These are phyloP conservation scores for Suncus etruscus DNA, from an alignment of 2,113 vertebrate genomes.

Conservation along the genomic window DNA sequence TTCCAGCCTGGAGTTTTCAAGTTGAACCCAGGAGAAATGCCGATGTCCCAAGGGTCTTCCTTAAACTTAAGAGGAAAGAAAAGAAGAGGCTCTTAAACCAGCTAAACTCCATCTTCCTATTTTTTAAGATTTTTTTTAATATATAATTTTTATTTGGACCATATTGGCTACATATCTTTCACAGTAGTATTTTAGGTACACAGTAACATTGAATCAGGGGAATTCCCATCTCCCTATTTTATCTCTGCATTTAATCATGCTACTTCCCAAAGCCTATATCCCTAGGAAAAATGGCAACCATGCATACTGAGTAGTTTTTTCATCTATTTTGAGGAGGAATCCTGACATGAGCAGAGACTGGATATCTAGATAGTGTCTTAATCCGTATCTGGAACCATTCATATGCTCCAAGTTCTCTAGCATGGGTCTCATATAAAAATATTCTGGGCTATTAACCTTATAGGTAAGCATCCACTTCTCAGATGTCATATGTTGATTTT, in stretches of 20 bases:
- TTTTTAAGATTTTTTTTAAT: not conserved
- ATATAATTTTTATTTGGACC: too few relatives aligned
- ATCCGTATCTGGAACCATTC: not conserved
- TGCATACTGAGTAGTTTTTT: not conserved
- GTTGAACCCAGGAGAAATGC: not conserved
- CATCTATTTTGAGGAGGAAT: not conserved
- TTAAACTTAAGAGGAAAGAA: not conserved
- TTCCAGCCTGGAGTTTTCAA: constrained; percentile 24
- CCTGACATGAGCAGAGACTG: not conserved
- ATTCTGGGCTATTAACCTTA: not conserved
- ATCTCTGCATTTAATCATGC: not conserved
- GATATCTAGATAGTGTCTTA: not conserved
- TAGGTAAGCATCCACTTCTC: not conserved
- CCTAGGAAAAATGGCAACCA: not conserved
- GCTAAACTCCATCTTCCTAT: not conserved
- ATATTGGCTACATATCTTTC: too few relatives aligned
- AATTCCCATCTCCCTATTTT: not conserved
- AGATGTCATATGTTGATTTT: not conserved
- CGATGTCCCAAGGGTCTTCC: not conserved
- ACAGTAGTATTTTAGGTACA: too few relatives aligned
- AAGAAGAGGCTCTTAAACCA: not conserved
- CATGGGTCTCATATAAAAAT: not conserved
- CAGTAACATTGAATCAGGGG: too few relatives aligned
- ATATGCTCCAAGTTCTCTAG: not conserved
- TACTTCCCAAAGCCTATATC: not conserved